Conservation (phyloP, 2,797 vertebrate species). For the Spinus olivaceus region DNA sequence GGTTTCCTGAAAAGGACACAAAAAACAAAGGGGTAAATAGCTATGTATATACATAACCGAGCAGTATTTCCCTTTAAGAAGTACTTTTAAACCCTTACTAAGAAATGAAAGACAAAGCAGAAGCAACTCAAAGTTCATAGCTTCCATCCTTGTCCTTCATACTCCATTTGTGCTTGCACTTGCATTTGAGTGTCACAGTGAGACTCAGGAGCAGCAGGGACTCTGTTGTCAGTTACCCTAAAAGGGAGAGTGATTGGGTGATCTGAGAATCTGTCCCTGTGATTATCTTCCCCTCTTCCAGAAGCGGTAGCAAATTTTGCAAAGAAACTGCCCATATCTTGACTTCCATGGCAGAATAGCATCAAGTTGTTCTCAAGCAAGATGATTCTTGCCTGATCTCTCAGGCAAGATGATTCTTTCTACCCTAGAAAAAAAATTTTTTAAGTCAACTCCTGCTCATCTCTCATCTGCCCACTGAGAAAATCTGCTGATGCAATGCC, state of each 20-base stretch:
- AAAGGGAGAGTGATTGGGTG: background rate
- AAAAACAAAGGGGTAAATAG: background rate
- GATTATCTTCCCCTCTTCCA: background rate
- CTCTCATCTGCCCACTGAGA: conserved; percentile 71
- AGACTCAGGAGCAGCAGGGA: background rate
- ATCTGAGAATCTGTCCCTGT: background rate
- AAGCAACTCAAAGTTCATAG: background rate
- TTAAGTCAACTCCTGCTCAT: conserved; percentile 66
- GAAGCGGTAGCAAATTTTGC: background rate
- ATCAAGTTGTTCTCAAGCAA: background rate
- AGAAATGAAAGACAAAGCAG: background rate
- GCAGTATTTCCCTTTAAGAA: background rate
- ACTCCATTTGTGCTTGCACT: background rate
- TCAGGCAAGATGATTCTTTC: conserved; percentile 58
- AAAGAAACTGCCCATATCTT: background rate
- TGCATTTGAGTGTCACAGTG: background rate
- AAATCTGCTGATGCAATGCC: conserved; percentile 77
- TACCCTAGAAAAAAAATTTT: background rate
- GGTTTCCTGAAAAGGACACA: conserved; percentile 76
- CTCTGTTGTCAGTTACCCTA: background rate
- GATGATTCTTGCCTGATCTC: background rate
- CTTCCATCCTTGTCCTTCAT: background rate
- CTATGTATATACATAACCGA: background rate
- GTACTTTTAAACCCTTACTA: background rate
- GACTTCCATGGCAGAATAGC: background rate